Evolutionary conservation across 2,797 vertebrate species (phyloP), one percentile per base, ranked within the genome.

Genomic region (Allobates femoralis): DNA sequence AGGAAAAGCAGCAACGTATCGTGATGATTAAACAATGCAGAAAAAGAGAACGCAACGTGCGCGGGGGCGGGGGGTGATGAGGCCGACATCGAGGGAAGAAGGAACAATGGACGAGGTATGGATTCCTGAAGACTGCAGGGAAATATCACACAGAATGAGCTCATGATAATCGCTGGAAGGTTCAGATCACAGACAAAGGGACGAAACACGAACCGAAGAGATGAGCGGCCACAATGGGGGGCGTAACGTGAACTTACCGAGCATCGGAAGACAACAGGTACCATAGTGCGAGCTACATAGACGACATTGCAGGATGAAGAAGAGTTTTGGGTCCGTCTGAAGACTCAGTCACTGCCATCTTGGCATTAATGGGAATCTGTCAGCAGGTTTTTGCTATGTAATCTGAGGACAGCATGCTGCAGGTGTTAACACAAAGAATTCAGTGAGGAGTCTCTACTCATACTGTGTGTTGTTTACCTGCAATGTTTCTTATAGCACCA

Each of bases 1-100:
- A 23, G 3, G 15, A 53, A 51, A 5, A 21, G 23, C 41, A 16
- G 11, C 32, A 30, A 1, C 19, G 5, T 2, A 34, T 34, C 18
- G 16, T 34, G 30, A 34, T 34, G 15, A 67, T 67, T 32, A 67
- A 32, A 67, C 32, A 32, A 34, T 26, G 67, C n/a, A 21, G 67
- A 71, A 11, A 46, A 8, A 11, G 41, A 8, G 41, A 46, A 46
- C 11, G 41, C 7, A 6, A 8, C 41, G 41, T n/a, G n/a, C n/a
- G n/a, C n/a, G n/a, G n/a, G n/a, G n/a, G n/a, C n/a, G n/a, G n/a
- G n/a, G n/a, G n/a, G n/a, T n/a, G n/a, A n/a, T n/a, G 67, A 69
- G 67, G 34, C 67, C 41, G 67, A 69, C 23, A 69, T 41, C n/a
- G 67, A 71, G 67, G 67, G 67, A 71, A 19, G 32, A 69, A 69